Base-by-base conservation (phyloP, 2,797 vertebrate genomes). In the Anniella stebbinsi region DNA sequence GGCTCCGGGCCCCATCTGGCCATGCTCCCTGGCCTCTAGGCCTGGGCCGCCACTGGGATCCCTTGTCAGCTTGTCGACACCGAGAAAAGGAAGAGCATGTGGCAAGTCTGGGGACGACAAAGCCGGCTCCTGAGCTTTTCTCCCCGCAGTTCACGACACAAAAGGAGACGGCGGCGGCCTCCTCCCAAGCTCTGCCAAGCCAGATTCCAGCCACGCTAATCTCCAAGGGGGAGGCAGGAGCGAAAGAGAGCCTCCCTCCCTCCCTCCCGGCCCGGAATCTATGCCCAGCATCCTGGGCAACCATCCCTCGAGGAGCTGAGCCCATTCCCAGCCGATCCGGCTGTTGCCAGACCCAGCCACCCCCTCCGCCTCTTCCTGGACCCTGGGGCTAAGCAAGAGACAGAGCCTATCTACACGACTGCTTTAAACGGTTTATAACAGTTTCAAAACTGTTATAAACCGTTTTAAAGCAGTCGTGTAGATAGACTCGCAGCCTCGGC, bases 201-300 rank as follows among this genome's bases (percentile, higher is more conserved):
- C 89, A 93, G 89, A 93, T 89, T 92, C 88, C 87, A 91, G 89
- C 76, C 86, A 28, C 80, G 57, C 90, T 89, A 82, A 90, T 90
- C 89, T 90, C 89, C 25, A 9, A 87, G 89, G 41, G 41, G 2
- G 48, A 77, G 76, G 84, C 77, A 73, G 36, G 77, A 38, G 30
- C 18, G 76, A 69, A 15, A 41, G 76, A 45, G 54, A 80, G 57
- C 33, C 3, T 41, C n/a, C 66, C 38, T 17, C 38, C 18, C 9
- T 12, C 15, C 41, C 45, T 23, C 13, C 25, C n/a, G 18, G 48
- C 48, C 78, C 54, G 51, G 33, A 41, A 88, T 51, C 89, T 25
- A n/a, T 91, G 85, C 88, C 80, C 88, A 77, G 80, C 30, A 83
- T 66, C 12, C 90, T 28, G 87, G 91, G 57, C 82, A 36, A 69